phyloP scores from a whole-genome alignment of 2,113 vertebrate species.

The Parus major region DNA sequence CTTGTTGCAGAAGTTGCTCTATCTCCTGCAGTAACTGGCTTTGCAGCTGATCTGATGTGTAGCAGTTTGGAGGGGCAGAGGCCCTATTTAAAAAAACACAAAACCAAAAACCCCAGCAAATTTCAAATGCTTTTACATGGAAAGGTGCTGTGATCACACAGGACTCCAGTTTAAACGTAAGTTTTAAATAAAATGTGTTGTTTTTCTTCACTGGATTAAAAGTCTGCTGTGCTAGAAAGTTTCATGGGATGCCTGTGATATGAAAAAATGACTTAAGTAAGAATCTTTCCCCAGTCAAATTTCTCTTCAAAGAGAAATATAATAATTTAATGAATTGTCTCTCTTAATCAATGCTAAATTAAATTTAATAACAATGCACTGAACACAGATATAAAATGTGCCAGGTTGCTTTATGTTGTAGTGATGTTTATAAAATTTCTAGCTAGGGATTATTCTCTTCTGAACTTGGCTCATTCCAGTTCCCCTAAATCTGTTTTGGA shows the following conservation, averaged over 20 bases:
- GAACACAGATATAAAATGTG: background rate
- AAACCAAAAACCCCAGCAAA: background rate
- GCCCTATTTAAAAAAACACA: background rate
- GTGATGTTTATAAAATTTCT: background rate
- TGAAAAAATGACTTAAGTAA: background rate
- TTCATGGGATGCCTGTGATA: background rate
- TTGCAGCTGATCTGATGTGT: background rate
- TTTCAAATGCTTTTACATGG: background rate
- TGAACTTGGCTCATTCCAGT: background rate
- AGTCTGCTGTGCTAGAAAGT: background rate
- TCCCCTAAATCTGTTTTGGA: conserved; percentile 34
- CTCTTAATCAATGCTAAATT: background rate
- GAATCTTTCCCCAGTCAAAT: background rate
- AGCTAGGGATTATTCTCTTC: background rate
- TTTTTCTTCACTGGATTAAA: background rate
- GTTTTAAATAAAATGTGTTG: background rate
- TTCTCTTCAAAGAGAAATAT: background rate
- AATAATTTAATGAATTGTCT: background rate
- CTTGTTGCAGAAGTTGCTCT: background rate
- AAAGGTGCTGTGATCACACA: background rate
- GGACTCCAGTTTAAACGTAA: background rate
- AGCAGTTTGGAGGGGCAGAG: background rate
- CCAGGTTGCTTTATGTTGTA: background rate
- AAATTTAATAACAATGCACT: background rate
- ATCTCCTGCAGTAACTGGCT: background rate